phyloP scores from a whole-genome alignment of 2,797 vertebrate genomes.

The Notolepis coatsorum region DNA sequence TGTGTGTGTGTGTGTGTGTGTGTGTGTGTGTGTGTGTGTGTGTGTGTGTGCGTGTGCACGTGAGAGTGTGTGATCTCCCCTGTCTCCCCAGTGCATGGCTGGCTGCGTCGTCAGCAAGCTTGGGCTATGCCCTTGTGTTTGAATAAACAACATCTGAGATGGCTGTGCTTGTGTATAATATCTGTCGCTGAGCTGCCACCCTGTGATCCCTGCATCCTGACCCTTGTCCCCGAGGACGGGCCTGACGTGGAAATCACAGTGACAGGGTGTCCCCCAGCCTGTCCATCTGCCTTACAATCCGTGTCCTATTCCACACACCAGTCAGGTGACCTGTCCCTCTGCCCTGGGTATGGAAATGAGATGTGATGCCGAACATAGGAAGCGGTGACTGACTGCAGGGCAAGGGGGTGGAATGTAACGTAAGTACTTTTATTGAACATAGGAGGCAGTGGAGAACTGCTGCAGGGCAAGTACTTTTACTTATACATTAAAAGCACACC shows the following conservation, averaged over 20 bases:
- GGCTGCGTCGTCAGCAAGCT: conserved; percentile 71
- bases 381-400: conserved; percentile 34
- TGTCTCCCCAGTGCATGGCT: conserved; percentile 47
- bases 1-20: conserved; percentile 4
- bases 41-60: neutral
- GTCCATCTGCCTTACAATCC: conserved; percentile 60
- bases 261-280: conserved; percentile 73
- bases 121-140: conserved; percentile 68
- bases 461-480: no score
- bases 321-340: conserved; percentile 28
- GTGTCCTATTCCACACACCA: conserved; percentile 38
- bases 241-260: conserved; percentile 49
- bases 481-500: no score
- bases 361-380: conserved; percentile 32
- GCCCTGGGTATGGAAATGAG: conserved; percentile 65
- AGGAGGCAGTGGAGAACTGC: no score
- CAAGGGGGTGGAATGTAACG: no score
- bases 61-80: neutral
- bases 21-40: neutral
- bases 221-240: conserved; percentile 57
- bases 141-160: conserved; percentile 78
- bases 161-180: conserved; percentile 67
- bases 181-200: conserved; percentile 75
- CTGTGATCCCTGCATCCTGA: conserved; percentile 61
- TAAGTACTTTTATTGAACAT: no score